Evolutionary conservation across 2,113 vertebrate genomes (phyloP).

Genomic region (Mugil cephalus): DNA sequence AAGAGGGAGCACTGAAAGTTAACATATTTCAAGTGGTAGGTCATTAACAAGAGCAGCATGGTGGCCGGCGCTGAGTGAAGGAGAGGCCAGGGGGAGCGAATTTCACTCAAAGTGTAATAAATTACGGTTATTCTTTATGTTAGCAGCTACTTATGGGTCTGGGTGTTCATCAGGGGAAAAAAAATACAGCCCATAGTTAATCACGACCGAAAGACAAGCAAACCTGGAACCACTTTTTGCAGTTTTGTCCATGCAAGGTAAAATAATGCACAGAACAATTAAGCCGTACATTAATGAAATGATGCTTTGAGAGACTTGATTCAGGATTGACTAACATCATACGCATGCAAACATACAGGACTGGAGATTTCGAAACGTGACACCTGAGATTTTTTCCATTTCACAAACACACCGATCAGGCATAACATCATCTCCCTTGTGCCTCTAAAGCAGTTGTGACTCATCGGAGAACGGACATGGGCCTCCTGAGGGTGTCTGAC

Average conservation of each 20-base stretch:
- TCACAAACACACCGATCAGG: background rate
- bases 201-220: conserved; percentile 5
- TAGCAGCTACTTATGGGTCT: conserved; percentile 10
- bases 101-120: conserved; percentile 14
- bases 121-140: background rate
- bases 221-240: background rate
- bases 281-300: background rate
- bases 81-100: background rate
- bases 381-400: background rate
- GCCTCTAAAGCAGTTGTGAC: too few species aligned
- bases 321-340: background rate
- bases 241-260: background rate
- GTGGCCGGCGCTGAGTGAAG: conserved; percentile 4
- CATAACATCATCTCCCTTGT: too few species aligned
- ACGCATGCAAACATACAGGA: background rate
- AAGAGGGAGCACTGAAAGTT: background rate
- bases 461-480: too few species aligned
- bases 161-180: background rate
- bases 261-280: conserved; percentile 7
- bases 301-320: background rate
- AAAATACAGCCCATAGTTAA: background rate
- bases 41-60: conserved; percentile 27
- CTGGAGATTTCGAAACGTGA: too few species aligned
- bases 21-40: background rate
- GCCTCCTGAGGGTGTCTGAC: too few species aligned